Percentiles rank a stretch among this genome's conserved stretches.
phyloP scores from a whole-genome alignment of 2,797 vertebrate genomes.

The Dromococcyx pavoninus region DNA sequence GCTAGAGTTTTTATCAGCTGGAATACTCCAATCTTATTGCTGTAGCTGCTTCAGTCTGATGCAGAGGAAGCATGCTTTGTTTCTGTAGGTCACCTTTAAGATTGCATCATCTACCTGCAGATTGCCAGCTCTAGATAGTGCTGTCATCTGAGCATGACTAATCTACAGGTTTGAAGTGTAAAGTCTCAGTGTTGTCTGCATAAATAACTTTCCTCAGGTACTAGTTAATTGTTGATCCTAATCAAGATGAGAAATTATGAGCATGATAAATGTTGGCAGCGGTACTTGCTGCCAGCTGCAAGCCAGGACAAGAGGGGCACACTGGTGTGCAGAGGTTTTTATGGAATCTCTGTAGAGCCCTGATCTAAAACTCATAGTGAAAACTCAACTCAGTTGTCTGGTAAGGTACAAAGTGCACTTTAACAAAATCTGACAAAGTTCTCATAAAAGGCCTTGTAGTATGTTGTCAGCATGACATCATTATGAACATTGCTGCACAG shows the following conservation, averaged over 20 bases:
- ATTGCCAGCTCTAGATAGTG: constrained; percentile 35
- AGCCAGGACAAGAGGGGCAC: not conserved
- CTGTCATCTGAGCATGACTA: constrained; percentile 59
- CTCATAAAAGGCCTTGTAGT: not conserved
- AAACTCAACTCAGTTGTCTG: not conserved
- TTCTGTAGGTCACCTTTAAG: constrained; percentile 68
- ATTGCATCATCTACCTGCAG: constrained; percentile 66
- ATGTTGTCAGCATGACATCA: rapidly evolving
- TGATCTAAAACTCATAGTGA: not conserved
- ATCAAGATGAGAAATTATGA: constrained; percentile 21
- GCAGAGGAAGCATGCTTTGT: not conserved
- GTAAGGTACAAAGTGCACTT: not conserved
- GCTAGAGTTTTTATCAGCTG: constrained; percentile 5
- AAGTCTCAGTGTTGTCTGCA: not conserved
- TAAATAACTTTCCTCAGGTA: constrained; percentile 42
- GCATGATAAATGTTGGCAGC: not conserved
- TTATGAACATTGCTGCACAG: not conserved
- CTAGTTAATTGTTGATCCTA: constrained; percentile 9
- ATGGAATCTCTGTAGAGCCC: not conserved
- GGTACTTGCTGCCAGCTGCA: not conserved
- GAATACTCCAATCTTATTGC: not conserved
- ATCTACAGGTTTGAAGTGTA: not conserved
- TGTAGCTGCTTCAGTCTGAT: constrained; percentile 1
- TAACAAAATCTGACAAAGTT: not conserved
- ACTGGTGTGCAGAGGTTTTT: not conserved